A percentile compares a stretch with the other conserved stretches of the same genome.
phyloP scores from a whole-genome alignment of 2,888 invertebrate genomes.

The Morpho deidamia region DNA sequence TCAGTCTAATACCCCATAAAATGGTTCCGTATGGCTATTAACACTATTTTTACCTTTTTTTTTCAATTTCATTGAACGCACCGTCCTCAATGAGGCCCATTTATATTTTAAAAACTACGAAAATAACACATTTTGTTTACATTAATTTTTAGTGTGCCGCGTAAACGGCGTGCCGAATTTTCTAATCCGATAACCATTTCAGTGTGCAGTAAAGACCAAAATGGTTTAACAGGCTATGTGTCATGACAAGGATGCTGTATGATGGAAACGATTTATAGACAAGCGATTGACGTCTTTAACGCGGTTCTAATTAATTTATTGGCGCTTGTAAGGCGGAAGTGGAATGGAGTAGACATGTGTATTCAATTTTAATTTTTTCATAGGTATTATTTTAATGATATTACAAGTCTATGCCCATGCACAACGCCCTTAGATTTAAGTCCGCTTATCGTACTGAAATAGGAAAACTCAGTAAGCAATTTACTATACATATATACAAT shows the following conservation, averaged over 20 bases:
- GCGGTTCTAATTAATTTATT: slow-evolving; percentile 69
- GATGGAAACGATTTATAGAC: slow-evolving; percentile 41
- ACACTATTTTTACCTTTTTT: slow-evolving; percentile 67
- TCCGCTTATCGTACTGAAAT: no score
- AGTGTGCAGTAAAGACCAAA: slow-evolving; percentile 39
- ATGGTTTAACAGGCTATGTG: slow-evolving; percentile 35
- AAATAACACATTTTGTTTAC: slow-evolving; percentile 68
- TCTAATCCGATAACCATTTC: slow-evolving; percentile 24
- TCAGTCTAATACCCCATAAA: slow-evolving; percentile 59
- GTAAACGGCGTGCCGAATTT: slow-evolving; percentile 70
- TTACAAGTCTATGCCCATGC: no score
- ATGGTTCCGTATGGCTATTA: slow-evolving; percentile 59
- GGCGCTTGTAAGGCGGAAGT: slow-evolving; percentile 66
- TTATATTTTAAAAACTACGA: slow-evolving; percentile 62
- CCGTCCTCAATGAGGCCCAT: slow-evolving; percentile 70
- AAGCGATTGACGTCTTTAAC: slow-evolving; percentile 72
- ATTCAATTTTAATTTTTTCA: neutral
- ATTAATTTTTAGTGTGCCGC: slow-evolving; percentile 58
- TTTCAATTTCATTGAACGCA: slow-evolving; percentile 65
- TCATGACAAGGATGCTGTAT: slow-evolving; percentile 26
- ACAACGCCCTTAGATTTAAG: no score
- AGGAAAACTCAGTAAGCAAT: no score
- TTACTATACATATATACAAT: no score
- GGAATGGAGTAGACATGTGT: slow-evolving; percentile 41
- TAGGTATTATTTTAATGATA: neutral